Conservation (phyloP, 2,888 invertebrate genomes). For the Callyntrura sp. region DNA sequence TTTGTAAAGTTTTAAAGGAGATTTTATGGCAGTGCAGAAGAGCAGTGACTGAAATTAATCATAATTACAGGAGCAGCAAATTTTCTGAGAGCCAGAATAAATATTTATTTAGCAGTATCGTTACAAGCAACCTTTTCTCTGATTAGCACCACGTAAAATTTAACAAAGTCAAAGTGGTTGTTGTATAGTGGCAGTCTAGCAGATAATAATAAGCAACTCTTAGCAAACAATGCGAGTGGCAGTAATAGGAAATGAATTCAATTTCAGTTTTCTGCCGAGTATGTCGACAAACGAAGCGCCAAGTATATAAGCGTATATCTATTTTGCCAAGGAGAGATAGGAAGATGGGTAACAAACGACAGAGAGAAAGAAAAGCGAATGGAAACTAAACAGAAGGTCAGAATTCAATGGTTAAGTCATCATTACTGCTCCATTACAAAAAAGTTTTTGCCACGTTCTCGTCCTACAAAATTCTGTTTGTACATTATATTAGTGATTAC, state of each 20-base stretch:
- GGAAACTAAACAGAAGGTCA: slow-evolving; percentile 55
- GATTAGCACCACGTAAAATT: background rate
- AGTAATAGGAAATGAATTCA: slow-evolving; percentile 1
- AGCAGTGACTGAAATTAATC: slow-evolving; percentile 9
- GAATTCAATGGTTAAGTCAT: slow-evolving; percentile 62
- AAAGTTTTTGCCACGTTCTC: slow-evolving; percentile 7
- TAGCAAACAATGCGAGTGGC: background rate
- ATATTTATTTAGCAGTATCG: slow-evolving; percentile 63
- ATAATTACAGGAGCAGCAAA: slow-evolving; percentile 43
- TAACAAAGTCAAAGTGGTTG: slow-evolving; percentile 8
- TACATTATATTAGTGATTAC: slow-evolving; percentile 48
- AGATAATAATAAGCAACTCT: background rate
- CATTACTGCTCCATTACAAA: slow-evolving; percentile 60
- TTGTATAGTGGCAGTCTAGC: background rate
- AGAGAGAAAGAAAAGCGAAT: slow-evolving; percentile 10
- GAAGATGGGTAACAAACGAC: background rate
- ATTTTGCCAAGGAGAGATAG: background rate
- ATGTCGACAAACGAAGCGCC: background rate
- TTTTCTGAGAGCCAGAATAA: slow-evolving; percentile 47
- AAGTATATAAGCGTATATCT: background rate
- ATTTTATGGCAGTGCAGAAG: slow-evolving; percentile 12
- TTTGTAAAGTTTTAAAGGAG: slow-evolving; percentile 36
- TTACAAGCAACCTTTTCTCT: background rate
- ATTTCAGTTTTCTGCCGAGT: slow-evolving; percentile 3
- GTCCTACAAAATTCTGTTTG: slow-evolving; percentile 41